phyloP scores from a whole-genome alignment of 2,888 invertebrate species.

The Eupithecia tripunctaria region DNA sequence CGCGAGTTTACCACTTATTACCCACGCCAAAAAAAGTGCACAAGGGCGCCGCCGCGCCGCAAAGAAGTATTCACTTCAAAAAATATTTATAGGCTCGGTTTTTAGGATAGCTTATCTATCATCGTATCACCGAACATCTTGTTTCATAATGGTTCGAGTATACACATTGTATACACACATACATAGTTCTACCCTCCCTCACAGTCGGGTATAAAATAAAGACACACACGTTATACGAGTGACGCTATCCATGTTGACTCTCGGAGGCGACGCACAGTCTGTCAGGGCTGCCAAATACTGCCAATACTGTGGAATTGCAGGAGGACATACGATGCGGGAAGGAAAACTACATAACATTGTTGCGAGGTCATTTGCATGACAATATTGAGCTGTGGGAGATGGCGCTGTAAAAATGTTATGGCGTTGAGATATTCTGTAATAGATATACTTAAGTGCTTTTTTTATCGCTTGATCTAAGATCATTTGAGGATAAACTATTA shows the following conservation, averaged over 20 bases:
- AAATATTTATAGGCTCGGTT: too few relatives aligned
- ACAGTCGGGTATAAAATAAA: not conserved
- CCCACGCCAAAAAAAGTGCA: too few relatives aligned
- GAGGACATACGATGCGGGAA: constrained; percentile 30
- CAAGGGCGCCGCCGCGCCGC: too few relatives aligned
- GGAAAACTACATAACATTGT: constrained; percentile 29
- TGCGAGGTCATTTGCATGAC: constrained; percentile 28
- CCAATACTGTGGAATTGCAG: constrained; percentile 22
- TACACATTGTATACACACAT: too few relatives aligned
- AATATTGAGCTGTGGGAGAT: constrained; percentile 19
- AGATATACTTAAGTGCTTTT: too few relatives aligned
- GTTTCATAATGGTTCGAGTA: too few relatives aligned
- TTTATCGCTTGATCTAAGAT: not conserved
- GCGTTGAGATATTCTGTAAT: not conserved
- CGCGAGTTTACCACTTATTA: too few relatives aligned
- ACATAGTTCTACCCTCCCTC: not conserved
- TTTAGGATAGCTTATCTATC: too few relatives aligned
- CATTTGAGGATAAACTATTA: not conserved
- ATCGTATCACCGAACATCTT: too few relatives aligned
- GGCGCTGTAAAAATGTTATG: constrained; percentile 14
- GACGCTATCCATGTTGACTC: constrained; percentile 17
- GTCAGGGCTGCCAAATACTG: constrained; percentile 29
- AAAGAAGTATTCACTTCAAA: too few relatives aligned
- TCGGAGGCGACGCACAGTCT: constrained; percentile 27
- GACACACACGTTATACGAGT: not conserved